Base-by-base conservation (phyloP, 2,888 invertebrate species). In the Oscheius sp. region DNA sequence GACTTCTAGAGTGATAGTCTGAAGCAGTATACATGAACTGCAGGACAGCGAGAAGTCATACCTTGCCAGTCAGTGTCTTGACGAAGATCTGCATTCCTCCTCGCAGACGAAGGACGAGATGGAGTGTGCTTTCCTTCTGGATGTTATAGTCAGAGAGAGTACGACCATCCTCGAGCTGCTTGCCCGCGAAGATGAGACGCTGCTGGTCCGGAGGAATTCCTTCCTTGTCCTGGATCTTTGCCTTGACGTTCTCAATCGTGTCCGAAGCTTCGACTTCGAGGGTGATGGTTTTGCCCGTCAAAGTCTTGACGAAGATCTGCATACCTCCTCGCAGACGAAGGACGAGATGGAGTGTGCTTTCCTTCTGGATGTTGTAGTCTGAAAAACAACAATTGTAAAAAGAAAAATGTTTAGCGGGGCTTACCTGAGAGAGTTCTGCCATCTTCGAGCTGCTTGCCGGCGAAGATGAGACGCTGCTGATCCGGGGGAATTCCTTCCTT, bases 291-390 rank as follows among this genome's bases (percentile, higher is more conserved):
- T 95, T 95, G 87, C 95, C 95, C 88, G 95, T 95, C 60, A 95
- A 92, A 9, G 81, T 81, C 92, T 95, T 95, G 81, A 95, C 95
- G 91, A 95, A 96, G 91, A 96, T 96, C 93, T 96, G 96, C 95
- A 95, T 95, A 21, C 83, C 84, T 74, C 82, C 51, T 77, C 82
- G 48, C 78, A 74, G 35, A 78, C 79, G 78, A 95, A 95, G 90
- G 50, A 65, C 65, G 21, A 65, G 50, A 13, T 65, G 65, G 32
- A 65, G 65, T 10, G 65, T 65, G 21, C 50, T 50, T 13, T 65
- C 65, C 50, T 65, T 65, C 50, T 65, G 65, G 51, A 65, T 65
- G 65, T 65, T 65, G 65, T 65, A 65, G n/a, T 65, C 65, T 10
- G 50, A 50, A 42, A 5, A 7, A 42, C 3, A 42, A 42, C 42